Evolutionary conservation across 2,797 vertebrate species (phyloP).

Genomic region (Tapera naevia): DNA sequence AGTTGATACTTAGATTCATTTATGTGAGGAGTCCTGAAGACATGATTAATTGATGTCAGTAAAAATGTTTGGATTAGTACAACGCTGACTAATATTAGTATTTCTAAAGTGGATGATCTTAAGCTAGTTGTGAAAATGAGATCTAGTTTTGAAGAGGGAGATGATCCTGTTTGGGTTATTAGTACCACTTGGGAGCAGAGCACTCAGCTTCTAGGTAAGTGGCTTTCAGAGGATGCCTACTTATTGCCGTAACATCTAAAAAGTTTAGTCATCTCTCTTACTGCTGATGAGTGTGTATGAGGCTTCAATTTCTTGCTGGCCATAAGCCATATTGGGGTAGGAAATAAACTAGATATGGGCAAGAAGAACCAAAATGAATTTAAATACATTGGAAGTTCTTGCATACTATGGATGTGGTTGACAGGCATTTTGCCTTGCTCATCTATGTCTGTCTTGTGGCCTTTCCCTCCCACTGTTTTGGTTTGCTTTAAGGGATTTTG

Average conservation of each 20-base stretch:
- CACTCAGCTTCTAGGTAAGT: background rate
- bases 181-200: background rate
- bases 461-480: background rate
- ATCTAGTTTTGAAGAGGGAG: background rate
- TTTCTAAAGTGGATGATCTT: background rate
- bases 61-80: background rate
- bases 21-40: background rate
- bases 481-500: background rate
- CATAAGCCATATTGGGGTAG: fast-evolving
- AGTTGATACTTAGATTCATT: background rate
- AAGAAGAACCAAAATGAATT: background rate
- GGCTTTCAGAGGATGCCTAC: background rate
- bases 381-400: background rate
- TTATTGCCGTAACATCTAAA: background rate
- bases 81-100: background rate
- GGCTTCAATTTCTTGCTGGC: background rate
- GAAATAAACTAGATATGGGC: background rate
- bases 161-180: background rate
- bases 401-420: background rate
- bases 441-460: background rate
- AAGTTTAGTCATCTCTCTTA: background rate
- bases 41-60: background rate
- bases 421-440: background rate
- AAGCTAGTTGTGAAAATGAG: background rate
- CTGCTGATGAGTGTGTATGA: background rate